These are phyloP conservation scores for Pristiophorus japonicus DNA, from an alignment of 2,113 vertebrate genomes.

Conservation along the genomic window DNA sequence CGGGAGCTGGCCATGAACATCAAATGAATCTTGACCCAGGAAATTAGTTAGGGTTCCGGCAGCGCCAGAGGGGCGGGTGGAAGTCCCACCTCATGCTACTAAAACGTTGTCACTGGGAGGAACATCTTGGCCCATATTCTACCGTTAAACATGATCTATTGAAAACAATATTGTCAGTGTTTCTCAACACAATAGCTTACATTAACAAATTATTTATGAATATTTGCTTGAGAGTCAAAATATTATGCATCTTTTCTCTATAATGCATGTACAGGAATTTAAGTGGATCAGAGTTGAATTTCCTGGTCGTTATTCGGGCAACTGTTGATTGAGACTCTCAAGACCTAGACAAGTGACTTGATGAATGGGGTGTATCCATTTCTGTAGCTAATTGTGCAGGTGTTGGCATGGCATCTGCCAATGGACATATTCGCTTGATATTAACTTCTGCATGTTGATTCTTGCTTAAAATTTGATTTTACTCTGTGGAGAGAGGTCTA, in stretches of 20 bases:
- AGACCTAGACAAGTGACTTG: not conserved
- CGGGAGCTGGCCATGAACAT: not conserved
- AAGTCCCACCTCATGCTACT: too few species aligned
- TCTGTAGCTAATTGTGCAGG: not conserved
- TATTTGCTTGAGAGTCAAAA: too few species aligned
- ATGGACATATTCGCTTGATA: not conserved
- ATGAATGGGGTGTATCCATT: not conserved
- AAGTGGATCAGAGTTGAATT: not conserved
- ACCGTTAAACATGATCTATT: too few species aligned
- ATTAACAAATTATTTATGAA: too few species aligned
- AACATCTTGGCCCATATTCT: not conserved
- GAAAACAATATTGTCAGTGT: too few species aligned
- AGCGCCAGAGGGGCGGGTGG: not conserved
- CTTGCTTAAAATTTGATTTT: not conserved
- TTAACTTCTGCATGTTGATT: not conserved
- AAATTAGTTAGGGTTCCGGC: not conserved
- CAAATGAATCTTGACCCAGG: not conserved
- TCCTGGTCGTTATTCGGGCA: not conserved
- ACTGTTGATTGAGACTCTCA: not conserved
- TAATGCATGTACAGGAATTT: not conserved
- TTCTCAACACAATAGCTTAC: too few species aligned
- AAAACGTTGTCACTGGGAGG: not conserved
- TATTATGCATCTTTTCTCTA: not conserved
- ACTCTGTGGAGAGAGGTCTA: not conserved
- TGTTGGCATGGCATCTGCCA: not conserved